A percentile compares a stretch with the other conserved stretches of the same genome.
Conservation (phyloP, 2,888 invertebrate species). For the Drosophila barbarae region DNA sequence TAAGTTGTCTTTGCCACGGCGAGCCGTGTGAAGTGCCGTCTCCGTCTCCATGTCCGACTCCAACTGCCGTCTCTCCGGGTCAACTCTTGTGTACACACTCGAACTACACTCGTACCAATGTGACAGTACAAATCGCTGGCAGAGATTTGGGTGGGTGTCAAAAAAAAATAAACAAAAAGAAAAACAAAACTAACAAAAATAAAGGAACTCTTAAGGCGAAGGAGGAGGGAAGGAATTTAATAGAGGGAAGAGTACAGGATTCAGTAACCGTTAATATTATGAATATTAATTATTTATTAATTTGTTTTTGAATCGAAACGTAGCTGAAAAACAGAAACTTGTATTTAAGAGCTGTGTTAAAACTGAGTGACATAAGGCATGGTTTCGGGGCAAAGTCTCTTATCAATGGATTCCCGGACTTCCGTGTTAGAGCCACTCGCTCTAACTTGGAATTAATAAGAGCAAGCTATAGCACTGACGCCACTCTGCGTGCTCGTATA, state of each 20-base stretch:
- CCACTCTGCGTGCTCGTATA: too few relatives aligned
- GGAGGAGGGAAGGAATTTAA: neutral
- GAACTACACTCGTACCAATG: constrained; percentile 30
- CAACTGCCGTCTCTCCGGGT: constrained; percentile 29
- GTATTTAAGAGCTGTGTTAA: too few relatives aligned
- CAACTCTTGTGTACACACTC: constrained; percentile 27
- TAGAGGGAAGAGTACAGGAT: too few relatives aligned
- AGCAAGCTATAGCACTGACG: too few relatives aligned
- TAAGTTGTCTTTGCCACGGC: constrained; percentile 64
- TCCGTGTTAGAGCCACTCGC: too few relatives aligned
- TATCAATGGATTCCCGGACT: too few relatives aligned
- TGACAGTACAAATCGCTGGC: constrained; percentile 34
- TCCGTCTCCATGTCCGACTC: constrained; percentile 10
- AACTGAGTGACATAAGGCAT: too few relatives aligned
- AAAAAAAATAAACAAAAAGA: neutral
- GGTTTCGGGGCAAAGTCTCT: too few relatives aligned
- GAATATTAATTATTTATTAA: too few relatives aligned
- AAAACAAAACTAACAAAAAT: neutral
- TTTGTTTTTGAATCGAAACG: too few relatives aligned
- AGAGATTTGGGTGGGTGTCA: constrained; percentile 17
- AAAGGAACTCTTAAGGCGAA: neutral
- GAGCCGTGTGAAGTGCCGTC: constrained; percentile 63
- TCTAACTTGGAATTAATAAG: too few relatives aligned
- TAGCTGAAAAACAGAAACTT: too few relatives aligned
- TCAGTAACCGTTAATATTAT: neutral